Evolutionary conservation across 2,113 vertebrate genomes (phyloP).

Genomic region (Otis tarda): DNA sequence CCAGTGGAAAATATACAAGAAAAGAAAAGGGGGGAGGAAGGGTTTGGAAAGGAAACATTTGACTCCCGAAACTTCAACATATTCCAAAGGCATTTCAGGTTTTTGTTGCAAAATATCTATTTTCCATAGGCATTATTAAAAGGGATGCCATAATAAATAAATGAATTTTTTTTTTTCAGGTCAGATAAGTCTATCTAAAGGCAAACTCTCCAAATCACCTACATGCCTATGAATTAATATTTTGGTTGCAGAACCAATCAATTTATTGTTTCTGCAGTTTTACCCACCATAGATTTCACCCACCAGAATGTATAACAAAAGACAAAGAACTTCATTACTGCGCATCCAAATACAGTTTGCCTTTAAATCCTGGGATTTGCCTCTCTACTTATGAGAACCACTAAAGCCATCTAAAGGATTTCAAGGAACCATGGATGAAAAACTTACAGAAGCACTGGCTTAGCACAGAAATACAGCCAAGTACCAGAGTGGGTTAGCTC

Average conservation of each 20-base stretch:
- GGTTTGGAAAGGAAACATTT: not conserved
- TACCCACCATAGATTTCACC: not conserved
- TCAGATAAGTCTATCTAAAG: not conserved
- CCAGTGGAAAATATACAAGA: not conserved
- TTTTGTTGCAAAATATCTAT: not conserved
- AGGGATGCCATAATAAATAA: not conserved
- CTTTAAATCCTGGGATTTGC: not conserved
- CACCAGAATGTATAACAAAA: not conserved
- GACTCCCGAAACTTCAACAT: not conserved
- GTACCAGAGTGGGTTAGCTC: accelerated
- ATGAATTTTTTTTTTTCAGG: not conserved
- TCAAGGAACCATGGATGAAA: not conserved
- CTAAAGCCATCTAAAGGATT: not conserved
- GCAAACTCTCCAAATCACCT: not conserved
- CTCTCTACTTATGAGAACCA: not conserved
- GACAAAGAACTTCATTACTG: not conserved
- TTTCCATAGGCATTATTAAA: not conserved
- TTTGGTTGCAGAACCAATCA: not conserved
- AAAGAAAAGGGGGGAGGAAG: not conserved
- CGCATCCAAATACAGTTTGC: not conserved
- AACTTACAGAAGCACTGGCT: not conserved
- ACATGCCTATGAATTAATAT: not conserved
- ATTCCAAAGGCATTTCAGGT: not conserved
- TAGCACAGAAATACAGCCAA: not conserved
- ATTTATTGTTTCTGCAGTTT: not conserved